phyloP scores from a whole-genome alignment of 2,888 invertebrate genomes.

The Acheta domesticus region DNA sequence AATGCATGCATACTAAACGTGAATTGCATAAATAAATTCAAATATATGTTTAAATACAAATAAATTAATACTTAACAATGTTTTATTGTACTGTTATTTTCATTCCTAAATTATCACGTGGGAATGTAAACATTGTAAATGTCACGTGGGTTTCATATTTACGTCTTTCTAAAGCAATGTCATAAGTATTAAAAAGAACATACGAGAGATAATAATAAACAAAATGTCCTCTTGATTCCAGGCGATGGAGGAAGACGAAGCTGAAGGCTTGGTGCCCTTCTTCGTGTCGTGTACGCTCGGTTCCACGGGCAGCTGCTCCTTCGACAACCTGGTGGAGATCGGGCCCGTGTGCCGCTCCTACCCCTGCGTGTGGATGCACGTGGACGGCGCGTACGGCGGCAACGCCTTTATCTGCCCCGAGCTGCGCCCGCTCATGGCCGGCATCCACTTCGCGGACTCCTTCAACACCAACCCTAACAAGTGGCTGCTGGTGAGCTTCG shows the following conservation, averaged over 20 bases:
- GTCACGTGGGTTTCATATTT: no score
- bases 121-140: no score
- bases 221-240: constrained; percentile 28
- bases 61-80: no score
- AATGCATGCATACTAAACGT: not conserved
- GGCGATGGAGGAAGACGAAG: constrained; percentile 68
- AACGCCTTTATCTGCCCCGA: constrained; percentile 83
- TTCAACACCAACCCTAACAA: constrained; percentile 89
- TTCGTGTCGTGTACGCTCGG: constrained; percentile 80
- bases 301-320: constrained; percentile 78
- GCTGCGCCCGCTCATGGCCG: constrained; percentile 61
- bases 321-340: constrained; percentile 76
- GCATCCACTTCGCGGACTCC: constrained; percentile 73
- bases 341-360: constrained; percentile 65
- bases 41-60: no score
- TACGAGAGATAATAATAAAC: no score
- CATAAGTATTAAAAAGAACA: no score
- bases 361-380: constrained; percentile 76
- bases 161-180: no score
- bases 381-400: constrained; percentile 85
- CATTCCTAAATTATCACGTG: no score
- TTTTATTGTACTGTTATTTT: no score
- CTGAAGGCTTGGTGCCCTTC: constrained; percentile 74
- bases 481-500: constrained; percentile 80
- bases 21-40: no score